A percentile compares a stretch with the other conserved stretches of the same genome.
Evolutionary conservation across 2,888 invertebrate genomes (phyloP).

Genomic region (Euclidia mi): DNA sequence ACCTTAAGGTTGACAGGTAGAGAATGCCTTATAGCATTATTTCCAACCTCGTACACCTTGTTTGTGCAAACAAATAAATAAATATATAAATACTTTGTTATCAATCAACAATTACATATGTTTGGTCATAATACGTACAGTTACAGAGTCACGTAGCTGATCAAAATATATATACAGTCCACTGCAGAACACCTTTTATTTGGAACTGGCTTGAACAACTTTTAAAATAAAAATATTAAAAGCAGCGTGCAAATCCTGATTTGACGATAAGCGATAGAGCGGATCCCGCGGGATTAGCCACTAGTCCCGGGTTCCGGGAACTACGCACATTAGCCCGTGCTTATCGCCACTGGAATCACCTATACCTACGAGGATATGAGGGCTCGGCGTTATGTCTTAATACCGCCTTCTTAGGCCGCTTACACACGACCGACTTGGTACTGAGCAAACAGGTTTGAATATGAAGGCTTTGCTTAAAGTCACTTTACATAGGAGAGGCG

Average conservation of each 20-base stretch:
- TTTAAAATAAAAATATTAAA: slow-evolving; percentile 36
- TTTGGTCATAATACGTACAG: too few species aligned
- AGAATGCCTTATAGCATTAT: too few species aligned
- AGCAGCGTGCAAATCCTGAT: slow-evolving; percentile 43
- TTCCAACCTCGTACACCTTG: too few species aligned
- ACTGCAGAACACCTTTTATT: too few species aligned
- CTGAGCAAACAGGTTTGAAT: not conserved
- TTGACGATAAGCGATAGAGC: slow-evolving; percentile 55
- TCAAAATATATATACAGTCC: not conserved
- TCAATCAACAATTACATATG: too few species aligned
- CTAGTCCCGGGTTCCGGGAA: slow-evolving; percentile 27
- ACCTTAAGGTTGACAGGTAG: too few species aligned
- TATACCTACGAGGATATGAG: slow-evolving; percentile 11
- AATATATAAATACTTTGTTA: too few species aligned
- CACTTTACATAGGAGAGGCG: too few species aligned
- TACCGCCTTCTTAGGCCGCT: slow-evolving; percentile 7
- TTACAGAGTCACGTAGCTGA: too few species aligned
- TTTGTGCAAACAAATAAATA: too few species aligned
- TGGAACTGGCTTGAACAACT: too few species aligned
- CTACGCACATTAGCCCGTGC: slow-evolving; percentile 45
- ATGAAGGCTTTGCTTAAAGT: too few species aligned
- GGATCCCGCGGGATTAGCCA: slow-evolving; percentile 51
- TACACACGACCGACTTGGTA: not conserved
- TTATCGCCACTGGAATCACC: slow-evolving; percentile 39
- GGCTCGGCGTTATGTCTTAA: slow-evolving; percentile 33